Evolutionary conservation across 2,797 vertebrate species (phyloP).

Genomic region (Centropyge bicolor): DNA sequence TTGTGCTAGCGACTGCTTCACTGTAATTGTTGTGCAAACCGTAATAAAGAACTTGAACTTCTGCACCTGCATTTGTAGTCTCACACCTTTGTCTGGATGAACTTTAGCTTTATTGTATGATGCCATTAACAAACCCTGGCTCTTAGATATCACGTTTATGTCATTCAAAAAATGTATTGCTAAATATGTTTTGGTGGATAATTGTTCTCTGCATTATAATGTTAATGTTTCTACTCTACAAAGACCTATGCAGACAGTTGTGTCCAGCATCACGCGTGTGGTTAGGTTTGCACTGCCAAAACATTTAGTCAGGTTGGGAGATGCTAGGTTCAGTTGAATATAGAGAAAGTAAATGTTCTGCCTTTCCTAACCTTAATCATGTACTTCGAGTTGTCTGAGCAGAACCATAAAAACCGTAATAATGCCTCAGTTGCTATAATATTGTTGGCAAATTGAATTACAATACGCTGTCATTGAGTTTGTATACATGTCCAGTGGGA

Average conservation of each 20-base stretch:
- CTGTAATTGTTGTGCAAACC: no score
- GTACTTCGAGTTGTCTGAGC: not conserved
- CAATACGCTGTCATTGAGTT: not conserved
- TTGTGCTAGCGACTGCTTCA: no score
- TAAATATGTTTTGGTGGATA: no score
- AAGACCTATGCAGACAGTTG: not conserved
- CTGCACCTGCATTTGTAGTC: not conserved
- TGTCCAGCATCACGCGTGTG: not conserved
- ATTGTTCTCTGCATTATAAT: no score
- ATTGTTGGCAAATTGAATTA: not conserved
- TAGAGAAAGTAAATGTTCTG: not conserved
- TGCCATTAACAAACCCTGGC: not conserved
- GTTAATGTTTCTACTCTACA: not conserved
- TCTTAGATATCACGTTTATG: no score
- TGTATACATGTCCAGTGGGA: not conserved
- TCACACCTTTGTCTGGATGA: not conserved
- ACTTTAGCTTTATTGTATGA: not conserved
- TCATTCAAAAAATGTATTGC: no score
- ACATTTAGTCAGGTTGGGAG: not conserved
- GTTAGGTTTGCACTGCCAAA: not conserved
- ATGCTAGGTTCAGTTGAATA: not conserved
- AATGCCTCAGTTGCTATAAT: no score
- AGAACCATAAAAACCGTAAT: not conserved
- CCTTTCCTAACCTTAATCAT: not conserved
- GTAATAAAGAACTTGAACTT: no score